Conservation (phyloP, 2,888 invertebrate species). For the Candidula unifasciata region DNA sequence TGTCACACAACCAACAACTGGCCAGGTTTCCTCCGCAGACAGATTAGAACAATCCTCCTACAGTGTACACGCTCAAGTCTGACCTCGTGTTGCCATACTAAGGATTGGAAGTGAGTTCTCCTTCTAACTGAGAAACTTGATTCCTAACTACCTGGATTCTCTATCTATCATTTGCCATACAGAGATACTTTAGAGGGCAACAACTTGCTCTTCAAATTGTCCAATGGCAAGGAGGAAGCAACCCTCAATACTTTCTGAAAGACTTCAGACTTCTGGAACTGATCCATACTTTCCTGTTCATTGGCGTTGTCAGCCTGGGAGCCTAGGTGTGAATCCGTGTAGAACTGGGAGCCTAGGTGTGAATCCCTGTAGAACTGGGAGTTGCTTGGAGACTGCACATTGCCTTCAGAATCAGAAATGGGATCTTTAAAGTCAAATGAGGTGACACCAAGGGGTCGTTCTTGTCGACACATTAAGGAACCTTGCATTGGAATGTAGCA, state of each 20-base stretch:
- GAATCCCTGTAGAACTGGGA: not conserved
- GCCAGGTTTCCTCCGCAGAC: too few species aligned
- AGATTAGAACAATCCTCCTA: too few species aligned
- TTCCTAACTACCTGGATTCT: too few species aligned
- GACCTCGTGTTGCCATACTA: too few species aligned
- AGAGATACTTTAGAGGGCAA: constrained; percentile 21
- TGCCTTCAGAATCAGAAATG: constrained; percentile 23
- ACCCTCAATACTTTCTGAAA: constrained; percentile 27
- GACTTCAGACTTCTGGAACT: not conserved
- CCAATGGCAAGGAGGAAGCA: not conserved
- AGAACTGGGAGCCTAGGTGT: not conserved
- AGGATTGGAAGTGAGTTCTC: too few species aligned
- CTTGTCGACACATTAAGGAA: constrained; percentile 12
- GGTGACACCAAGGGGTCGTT: not conserved
- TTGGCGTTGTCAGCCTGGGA: not conserved
- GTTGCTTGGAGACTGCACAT: not conserved
- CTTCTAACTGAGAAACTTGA: too few species aligned
- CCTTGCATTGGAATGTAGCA: constrained; percentile 25
- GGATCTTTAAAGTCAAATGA: constrained; percentile 7
- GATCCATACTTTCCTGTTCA: constrained; percentile 6
- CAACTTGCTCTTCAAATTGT: constrained; percentile 13
- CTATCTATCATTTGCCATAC: too few species aligned
- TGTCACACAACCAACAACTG: too few species aligned
- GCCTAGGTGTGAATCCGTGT: not conserved
- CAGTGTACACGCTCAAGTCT: too few species aligned